These are phyloP conservation scores for Gallinago stenura DNA, from an alignment of 2,797 vertebrate species.

Conservation along the genomic window DNA sequence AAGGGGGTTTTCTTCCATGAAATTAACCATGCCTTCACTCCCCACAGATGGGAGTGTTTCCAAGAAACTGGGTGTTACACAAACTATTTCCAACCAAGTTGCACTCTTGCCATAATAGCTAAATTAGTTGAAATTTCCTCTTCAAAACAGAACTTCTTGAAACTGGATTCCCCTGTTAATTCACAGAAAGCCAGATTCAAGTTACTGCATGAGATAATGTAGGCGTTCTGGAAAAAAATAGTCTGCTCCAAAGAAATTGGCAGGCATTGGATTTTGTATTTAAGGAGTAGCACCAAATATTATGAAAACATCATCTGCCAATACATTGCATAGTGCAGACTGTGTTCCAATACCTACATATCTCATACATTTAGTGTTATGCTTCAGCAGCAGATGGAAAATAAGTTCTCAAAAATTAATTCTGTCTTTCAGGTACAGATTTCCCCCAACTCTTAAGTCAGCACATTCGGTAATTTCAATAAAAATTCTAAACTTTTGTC, in stretches of 20 bases:
- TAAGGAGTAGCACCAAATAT: neutral
- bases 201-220: rapidly evolving
- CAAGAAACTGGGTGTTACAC: neutral
- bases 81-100: neutral
- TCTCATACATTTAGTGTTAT: neutral
- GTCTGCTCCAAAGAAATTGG: neutral
- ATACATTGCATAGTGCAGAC: neutral
- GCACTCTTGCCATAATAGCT: neutral
- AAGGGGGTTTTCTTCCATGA: neutral
- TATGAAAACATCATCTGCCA: neutral
- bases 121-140: neutral
- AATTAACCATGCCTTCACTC: neutral
- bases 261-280: neutral
- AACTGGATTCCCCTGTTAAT: neutral
- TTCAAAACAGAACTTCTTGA: neutral
- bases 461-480: neutral
- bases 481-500: neutral
- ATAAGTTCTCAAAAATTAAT: neutral
- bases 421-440: neutral
- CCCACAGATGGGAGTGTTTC: neutral
- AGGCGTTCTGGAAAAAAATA: neutral
- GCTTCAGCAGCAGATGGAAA: neutral
- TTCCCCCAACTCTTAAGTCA: neutral
- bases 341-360: neutral
- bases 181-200: neutral